Evolutionary conservation across 2,797 vertebrate genomes (phyloP).

Genomic region (Hafferia zeledoni): DNA sequence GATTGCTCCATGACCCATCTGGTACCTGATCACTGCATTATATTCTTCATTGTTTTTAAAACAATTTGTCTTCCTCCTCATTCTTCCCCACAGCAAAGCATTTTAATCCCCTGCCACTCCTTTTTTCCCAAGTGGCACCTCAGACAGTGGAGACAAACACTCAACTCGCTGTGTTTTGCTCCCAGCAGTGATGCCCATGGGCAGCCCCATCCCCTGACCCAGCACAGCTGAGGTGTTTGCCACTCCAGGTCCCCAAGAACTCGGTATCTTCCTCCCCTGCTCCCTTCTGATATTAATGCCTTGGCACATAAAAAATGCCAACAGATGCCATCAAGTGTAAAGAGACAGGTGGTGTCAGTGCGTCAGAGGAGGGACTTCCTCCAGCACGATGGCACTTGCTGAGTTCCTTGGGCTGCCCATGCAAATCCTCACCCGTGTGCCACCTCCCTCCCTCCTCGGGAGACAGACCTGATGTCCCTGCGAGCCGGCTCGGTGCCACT

Average conservation of each 20-base stretch:
- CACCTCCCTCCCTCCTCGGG: constrained; percentile 20
- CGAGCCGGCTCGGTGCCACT: neutral
- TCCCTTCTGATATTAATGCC: constrained; percentile 34
- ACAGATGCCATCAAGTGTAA: constrained; percentile 73
- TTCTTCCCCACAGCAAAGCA: neutral
- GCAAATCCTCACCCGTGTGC: constrained; percentile 42
- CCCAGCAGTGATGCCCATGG: neutral
- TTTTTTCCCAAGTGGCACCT: neutral
- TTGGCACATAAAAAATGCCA: constrained; percentile 71
- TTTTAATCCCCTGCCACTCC: neutral
- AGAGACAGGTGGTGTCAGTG: constrained; percentile 72
- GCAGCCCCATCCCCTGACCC: neutral
- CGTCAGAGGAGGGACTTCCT: constrained; percentile 76
- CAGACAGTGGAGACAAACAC: neutral
- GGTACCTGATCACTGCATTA: neutral
- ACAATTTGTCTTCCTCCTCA: neutral
- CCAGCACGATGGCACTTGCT: constrained; percentile 65
- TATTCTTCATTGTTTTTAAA: neutral
- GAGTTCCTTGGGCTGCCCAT: constrained; percentile 63
- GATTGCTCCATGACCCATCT: constrained; percentile 50
- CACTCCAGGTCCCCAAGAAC: constrained; percentile 2
- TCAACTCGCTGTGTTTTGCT: neutral
- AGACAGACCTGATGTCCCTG: neutral
- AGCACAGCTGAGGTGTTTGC: neutral
- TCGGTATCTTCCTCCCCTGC: constrained; percentile 3